Base-by-base conservation (phyloP, 1,140 invertebrate species). In the Papilio machaon region DNA sequence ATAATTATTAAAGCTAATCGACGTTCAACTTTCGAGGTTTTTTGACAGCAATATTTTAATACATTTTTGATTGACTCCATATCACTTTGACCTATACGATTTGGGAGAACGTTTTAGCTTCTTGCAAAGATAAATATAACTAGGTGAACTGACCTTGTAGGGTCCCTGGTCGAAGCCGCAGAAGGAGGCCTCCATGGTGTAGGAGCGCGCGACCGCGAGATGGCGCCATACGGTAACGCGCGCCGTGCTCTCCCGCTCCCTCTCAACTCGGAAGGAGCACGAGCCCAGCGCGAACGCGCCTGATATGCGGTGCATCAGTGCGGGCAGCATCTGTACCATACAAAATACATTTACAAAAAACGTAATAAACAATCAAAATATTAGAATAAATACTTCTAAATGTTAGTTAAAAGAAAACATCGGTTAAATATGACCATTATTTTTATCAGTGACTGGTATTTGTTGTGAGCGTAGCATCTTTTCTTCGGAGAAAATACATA, bases 121-220 rank as follows among this genome's bases (percentile, higher is more conserved):
- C 38, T 43, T 43, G 2, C 38, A 43, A 43, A 43, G 38, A 43
- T 58, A 58, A 9, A 9, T 19, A n/a, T 58, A n/a, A 43, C 7
- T 64, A 58, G 70, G 67, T 82, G 54, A 38, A 38, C 11, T 84
- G 86, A 96, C 97, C 95, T 96, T 96, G 88, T 96, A 97, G 54
- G 95, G 95, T 73, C 98, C 97, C 87, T 97, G 96, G 89, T 98
- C 97, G 90, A 97, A 98, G 30, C 98, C 98, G 88, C 97, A 98
- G 92, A 97, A 98, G 81, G 97, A 97, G 73, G 97, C 97, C 91
- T 99, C 98, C 96, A 99, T 96, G 7, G 98, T 99, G 92, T 98
- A 99, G 80, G 94, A 96, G 86, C 95, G 94, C 30, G 95, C 93
- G 47, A 98, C 96, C 17, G 96, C 97, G 73, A 98, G 96, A 90